Conservation (phyloP, 2,113 vertebrate genomes). For the Phyllopteryx taeniolatus region DNA sequence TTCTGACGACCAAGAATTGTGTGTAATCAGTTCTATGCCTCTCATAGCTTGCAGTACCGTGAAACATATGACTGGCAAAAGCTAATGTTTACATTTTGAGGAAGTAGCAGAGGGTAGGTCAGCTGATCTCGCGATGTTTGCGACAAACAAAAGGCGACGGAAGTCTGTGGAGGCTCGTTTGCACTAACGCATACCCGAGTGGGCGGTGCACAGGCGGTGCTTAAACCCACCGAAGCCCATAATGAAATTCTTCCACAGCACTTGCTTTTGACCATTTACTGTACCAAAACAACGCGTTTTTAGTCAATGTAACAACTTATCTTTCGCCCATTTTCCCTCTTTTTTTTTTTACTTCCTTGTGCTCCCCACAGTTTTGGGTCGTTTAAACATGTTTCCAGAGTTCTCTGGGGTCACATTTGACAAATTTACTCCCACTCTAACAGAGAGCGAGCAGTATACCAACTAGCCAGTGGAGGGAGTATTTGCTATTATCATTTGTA, state of each 20-base stretch:
- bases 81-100: slow-evolving; percentile 66
- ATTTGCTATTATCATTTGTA: no score
- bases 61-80: background rate
- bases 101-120: slow-evolving; percentile 48
- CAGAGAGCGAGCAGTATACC: no score
- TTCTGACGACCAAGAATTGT: background rate
- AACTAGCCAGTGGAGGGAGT: no score
- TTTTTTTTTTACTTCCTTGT: no score
- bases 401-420: no score
- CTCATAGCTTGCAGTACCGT: background rate
- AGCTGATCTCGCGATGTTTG: slow-evolving; percentile 57
- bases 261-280: background rate
- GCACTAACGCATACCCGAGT: fast-evolving
- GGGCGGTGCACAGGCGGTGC: slow-evolving; percentile 44
- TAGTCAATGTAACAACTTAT: no score
- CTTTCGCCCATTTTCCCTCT: no score
- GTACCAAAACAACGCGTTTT: background rate
- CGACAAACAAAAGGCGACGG: background rate
- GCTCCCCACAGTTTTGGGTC: no score
- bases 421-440: no score
- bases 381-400: no score
- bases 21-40: no score
- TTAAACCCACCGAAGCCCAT: fast-evolving
- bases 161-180: background rate
- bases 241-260: background rate